phyloP scores from a whole-genome alignment of 2,888 invertebrate species.

The Brachyptera risi region DNA sequence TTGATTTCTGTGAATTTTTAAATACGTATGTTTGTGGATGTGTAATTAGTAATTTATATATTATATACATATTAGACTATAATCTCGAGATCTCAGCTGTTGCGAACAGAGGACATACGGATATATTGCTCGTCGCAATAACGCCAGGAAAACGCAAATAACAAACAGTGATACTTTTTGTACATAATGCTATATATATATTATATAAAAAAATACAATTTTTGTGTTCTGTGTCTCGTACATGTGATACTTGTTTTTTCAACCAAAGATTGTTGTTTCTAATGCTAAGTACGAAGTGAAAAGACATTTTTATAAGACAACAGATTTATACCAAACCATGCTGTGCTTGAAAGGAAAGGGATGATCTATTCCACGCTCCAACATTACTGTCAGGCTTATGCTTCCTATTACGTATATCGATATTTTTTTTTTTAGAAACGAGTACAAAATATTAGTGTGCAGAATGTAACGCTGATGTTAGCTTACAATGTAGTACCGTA shows the following conservation, averaged over 20 bases:
- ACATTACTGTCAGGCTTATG: constrained; percentile 28
- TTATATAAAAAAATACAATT: constrained; percentile 27
- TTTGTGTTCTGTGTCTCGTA: constrained; percentile 33
- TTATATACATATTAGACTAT: constrained; percentile 21
- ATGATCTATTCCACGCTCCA: constrained; percentile 23
- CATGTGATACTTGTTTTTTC: constrained; percentile 34
- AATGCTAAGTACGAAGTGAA: constrained; percentile 29
- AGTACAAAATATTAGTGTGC: constrained; percentile 33
- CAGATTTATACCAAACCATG: constrained; percentile 34
- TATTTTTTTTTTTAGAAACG: constrained; percentile 31
- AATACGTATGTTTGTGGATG: constrained; percentile 27
- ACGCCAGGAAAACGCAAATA: constrained; percentile 1
- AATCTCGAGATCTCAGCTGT: constrained; percentile 27
- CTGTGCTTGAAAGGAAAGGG: constrained; percentile 28
- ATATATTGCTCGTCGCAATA: too few relatives aligned
- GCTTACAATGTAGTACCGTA: constrained; percentile 13
- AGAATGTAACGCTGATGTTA: constrained; percentile 13
- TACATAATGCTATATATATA: constrained; percentile 5
- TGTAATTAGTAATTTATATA: constrained; percentile 25
- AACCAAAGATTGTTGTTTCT: constrained; percentile 36
- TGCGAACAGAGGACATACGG: constrained; percentile 5
- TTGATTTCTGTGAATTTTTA: constrained; percentile 27
- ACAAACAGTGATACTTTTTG: constrained; percentile 20
- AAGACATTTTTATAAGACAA: constrained; percentile 32
- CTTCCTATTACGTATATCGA: constrained; percentile 29